These are phyloP conservation scores for Ochropleura leucogaster DNA, from an alignment of 2,888 invertebrate genomes.

Conservation along the genomic window DNA sequence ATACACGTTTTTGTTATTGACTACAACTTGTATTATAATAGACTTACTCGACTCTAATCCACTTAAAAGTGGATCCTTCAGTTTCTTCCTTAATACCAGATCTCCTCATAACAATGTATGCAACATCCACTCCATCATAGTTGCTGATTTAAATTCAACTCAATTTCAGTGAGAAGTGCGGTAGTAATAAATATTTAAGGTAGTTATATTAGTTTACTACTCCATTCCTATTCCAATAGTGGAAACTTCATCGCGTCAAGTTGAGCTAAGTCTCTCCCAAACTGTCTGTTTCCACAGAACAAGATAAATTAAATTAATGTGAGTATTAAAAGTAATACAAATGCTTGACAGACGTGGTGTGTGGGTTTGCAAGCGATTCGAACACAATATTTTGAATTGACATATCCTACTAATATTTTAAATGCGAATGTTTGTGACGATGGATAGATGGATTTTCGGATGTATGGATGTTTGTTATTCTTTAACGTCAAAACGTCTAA, in stretches of 20 bases:
- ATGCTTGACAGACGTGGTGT: slow-evolving; percentile 22
- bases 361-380: background rate
- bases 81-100: too few species aligned
- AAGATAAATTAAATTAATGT: slow-evolving; percentile 79
- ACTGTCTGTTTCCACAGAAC: slow-evolving; percentile 74
- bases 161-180: slow-evolving; percentile 33
- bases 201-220: slow-evolving; percentile 66
- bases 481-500: too few species aligned
- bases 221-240: slow-evolving; percentile 67
- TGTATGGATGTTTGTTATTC: too few species aligned
- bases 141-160: slow-evolving; percentile 45
- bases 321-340: slow-evolving; percentile 62
- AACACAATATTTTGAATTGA: too few species aligned
- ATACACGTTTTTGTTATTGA: background rate
- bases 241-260: slow-evolving; percentile 69
- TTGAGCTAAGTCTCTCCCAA: slow-evolving; percentile 69
- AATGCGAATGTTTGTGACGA: too few species aligned
- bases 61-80: background rate
- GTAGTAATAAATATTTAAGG: slow-evolving; percentile 63
- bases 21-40: background rate
- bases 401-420: too few species aligned
- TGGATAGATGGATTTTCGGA: too few species aligned
- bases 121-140: slow-evolving; percentile 15
- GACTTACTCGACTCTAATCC: background rate
- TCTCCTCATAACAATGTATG: slow-evolving; percentile 3